A percentile compares a stretch with the other conserved stretches of the same genome.
Evolutionary conservation across 2,113 vertebrate species (phyloP).

Genomic region (Phrynocephalus versicolor): DNA sequence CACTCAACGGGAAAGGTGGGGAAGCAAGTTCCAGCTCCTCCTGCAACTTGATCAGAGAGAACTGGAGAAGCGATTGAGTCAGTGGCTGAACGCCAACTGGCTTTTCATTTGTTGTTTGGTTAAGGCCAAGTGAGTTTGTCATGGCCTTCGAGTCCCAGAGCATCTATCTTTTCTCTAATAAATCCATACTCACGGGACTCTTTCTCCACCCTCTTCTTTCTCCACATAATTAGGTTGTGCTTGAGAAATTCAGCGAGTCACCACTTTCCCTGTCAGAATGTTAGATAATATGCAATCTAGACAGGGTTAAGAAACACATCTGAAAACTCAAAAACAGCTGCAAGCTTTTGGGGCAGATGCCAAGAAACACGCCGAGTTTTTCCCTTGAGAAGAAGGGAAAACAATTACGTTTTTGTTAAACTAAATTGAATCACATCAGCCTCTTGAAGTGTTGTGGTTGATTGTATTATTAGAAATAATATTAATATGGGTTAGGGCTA

Average conservation of each 20-base stretch:
- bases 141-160: not conserved
- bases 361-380: constrained; percentile 36
- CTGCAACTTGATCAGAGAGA: not conserved
- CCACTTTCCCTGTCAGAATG: constrained; percentile 42
- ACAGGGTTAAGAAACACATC: constrained; percentile 30
- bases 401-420: constrained; percentile 21
- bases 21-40: not conserved
- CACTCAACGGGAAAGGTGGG: not conserved
- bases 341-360: constrained; percentile 35
- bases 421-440: constrained; percentile 6
- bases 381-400: constrained; percentile 4
- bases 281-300: constrained; percentile 42
- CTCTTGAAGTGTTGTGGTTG: not conserved
- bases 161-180: not conserved
- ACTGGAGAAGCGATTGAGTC: not conserved
- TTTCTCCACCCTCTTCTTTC: constrained; percentile 35
- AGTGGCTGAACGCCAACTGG: not conserved
- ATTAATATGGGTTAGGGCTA: constrained; percentile 1
- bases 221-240: not conserved
- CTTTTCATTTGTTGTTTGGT: constrained; percentile 11
- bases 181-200: constrained; percentile 11
- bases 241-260: constrained; percentile 45
- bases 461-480: not conserved
- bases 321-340: constrained; percentile 36
- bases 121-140: constrained; percentile 9